Conservation (phyloP, 2,888 invertebrate genomes). For the Eupsilia transversa region DNA sequence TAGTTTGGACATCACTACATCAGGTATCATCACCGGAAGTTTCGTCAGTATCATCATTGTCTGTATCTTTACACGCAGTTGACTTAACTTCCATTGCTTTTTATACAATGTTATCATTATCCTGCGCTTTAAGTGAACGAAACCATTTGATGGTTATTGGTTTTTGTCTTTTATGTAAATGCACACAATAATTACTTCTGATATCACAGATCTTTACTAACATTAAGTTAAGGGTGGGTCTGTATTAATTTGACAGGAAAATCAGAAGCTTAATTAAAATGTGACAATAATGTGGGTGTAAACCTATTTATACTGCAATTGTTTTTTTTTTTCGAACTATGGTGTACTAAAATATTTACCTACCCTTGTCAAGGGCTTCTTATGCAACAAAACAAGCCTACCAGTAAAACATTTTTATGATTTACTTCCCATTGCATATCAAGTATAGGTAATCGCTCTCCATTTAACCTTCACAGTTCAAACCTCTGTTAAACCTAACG, state of each 20-base stretch:
- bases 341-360: neutral
- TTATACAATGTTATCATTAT: slow-evolving; percentile 46
- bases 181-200: neutral
- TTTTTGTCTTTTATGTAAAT: slow-evolving; percentile 17
- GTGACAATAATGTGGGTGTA: neutral
- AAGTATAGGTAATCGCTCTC: slow-evolving; percentile 15
- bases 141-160: slow-evolving; percentile 25
- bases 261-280: neutral
- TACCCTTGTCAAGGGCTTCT: neutral
- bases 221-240: neutral
- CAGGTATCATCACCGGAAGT: slow-evolving; percentile 43
- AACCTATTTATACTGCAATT: neutral
- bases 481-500: slow-evolving; percentile 14
- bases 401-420: slow-evolving; percentile 13
- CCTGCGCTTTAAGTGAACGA: slow-evolving; percentile 26
- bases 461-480: slow-evolving; percentile 23
- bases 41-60: slow-evolving; percentile 35
- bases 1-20: neutral
- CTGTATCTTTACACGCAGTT: slow-evolving; percentile 14
- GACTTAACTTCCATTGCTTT: slow-evolving; percentile 14
- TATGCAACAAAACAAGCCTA: neutral
- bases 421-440: slow-evolving; percentile 19
- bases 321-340: neutral
- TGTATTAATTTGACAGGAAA: slow-evolving; percentile 3
- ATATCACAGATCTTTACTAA: neutral